Percentiles rank a stretch among this genome's conserved stretches.
Evolutionary conservation across 2,888 invertebrate species (phyloP).

Genomic region (Macaria notata): DNA sequence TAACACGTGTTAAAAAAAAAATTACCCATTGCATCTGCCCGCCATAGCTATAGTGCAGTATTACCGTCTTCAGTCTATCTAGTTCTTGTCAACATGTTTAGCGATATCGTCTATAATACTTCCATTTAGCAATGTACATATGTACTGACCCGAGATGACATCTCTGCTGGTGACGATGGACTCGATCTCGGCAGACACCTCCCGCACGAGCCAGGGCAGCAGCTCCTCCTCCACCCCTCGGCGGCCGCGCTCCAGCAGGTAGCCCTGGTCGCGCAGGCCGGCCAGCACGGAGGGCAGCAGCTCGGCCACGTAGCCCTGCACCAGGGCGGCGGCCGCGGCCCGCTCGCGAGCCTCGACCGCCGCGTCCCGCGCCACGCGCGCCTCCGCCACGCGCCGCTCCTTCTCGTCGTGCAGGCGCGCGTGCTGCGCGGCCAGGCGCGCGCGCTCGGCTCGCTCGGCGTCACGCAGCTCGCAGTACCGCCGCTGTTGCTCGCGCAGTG

Average conservation of each 20-base stretch:
- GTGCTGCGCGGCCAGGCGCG: constrained; percentile 92
- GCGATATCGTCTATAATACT: no score
- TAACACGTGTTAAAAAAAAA: no score
- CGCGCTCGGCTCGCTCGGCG: constrained; percentile 91
- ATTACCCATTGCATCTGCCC: no score
- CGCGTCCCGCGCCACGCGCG: constrained; percentile 83
- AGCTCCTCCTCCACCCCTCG: constrained; percentile 90
- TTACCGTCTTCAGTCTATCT: no score
- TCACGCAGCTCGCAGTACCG: constrained; percentile 86
- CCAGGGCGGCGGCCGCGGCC: constrained; percentile 90
- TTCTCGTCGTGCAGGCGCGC: constrained; percentile 66
- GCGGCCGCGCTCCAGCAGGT: constrained; percentile 83
- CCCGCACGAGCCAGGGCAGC: constrained; percentile 93
- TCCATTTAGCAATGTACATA: no score
- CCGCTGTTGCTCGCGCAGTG: constrained; percentile 89
- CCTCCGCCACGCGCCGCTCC: constrained; percentile 88
- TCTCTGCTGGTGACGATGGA: constrained; percentile 91
- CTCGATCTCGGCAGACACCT: constrained; percentile 91
- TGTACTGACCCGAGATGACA: constrained; percentile 85
- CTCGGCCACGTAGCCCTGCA: constrained; percentile 93
- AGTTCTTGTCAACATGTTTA: no score
- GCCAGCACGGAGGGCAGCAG: constrained; percentile 92
- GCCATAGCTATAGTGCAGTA: no score
- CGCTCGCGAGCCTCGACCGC: constrained; percentile 91
- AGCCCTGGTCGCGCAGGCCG: constrained; percentile 89